Evolutionary conservation across 1,140 invertebrate genomes (phyloP).

Genomic region (Drosophila quadrilineata): DNA sequence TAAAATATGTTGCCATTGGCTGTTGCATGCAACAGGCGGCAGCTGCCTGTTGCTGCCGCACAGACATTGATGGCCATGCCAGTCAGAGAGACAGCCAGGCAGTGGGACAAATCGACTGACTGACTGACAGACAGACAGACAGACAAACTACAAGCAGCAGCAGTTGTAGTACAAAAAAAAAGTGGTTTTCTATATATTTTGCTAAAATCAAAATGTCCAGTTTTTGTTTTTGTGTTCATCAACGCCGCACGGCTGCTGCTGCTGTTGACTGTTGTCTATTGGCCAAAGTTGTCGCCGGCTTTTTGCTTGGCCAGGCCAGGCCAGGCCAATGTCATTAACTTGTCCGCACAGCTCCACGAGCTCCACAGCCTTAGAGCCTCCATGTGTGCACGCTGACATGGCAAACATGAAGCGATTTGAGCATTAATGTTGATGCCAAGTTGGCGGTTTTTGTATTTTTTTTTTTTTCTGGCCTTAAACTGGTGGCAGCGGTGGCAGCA

Average conservation of each 20-base stretch:
- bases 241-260: slow-evolving; percentile 57
- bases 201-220: slow-evolving; percentile 78
- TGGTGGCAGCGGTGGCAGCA: neutral
- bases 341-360: slow-evolving; percentile 50
- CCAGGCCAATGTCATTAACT: slow-evolving; percentile 70
- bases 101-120: slow-evolving; percentile 9
- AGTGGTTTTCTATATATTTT: slow-evolving; percentile 79
- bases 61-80: slow-evolving; percentile 53
- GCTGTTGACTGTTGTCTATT: too few relatives aligned
- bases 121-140: too few relatives aligned
- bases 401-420: slow-evolving; percentile 79
- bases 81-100: slow-evolving; percentile 25
- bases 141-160: too few relatives aligned
- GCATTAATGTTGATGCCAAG: slow-evolving; percentile 72
- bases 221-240: slow-evolving; percentile 78
- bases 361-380: too few relatives aligned
- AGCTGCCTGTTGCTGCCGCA: slow-evolving; percentile 40
- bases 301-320: slow-evolving; percentile 33
- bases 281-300: slow-evolving; percentile 68
- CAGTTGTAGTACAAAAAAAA: slow-evolving; percentile 47
- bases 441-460: slow-evolving; percentile 38
- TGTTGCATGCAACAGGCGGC: slow-evolving; percentile 41
- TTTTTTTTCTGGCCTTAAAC: slow-evolving; percentile 1
- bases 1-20: slow-evolving; percentile 51
- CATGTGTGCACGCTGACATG: slow-evolving; percentile 67